Evolutionary conservation across 2,113 vertebrate species (phyloP), one percentile per base, ranked within the genome.

Genomic region (Australoheros scitulus): DNA sequence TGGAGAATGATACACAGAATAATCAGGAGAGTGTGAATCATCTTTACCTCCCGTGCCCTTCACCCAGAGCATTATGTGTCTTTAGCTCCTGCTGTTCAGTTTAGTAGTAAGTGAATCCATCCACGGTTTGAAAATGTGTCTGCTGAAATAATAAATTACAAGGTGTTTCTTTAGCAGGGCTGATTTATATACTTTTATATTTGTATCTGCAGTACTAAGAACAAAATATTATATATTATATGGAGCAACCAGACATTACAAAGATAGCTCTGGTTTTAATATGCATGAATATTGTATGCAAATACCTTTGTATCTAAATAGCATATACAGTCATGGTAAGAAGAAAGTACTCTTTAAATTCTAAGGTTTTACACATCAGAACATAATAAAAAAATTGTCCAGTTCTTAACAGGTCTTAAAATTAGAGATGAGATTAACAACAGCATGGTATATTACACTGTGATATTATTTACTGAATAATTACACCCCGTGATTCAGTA

Each of bases 61-160:
- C 76, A 63, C 80, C 76, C 76, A 15, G 82, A 64, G 47, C 6
- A 41, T 80, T 64, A 85, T 56, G 65, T 43, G 38, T 78, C 80
- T 82, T 61, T 59, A 56, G 20, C 86, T 74, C 84, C 75, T 75
- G 84, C 86, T 91, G 86, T 83, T 88, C 59, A 3, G 55, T 80
- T 83, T 41, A 36, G 68, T 58, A 61, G 72, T 74, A 59, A 79
- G 65, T 34, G 77, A 85, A 77, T 79, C 60, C 61, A 47, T 84
- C 77, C 64, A 22, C n/a, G 7, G 43, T 76, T 80, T 85, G 52
- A 72, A 79, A 85, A 76, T 52, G 64, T 78, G 61, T 75, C 68
- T 36, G 34, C 41, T 20, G 64, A 65, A 64, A 81, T 68, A 77
- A 79, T 60, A 75, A 82, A 64, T 32, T 34, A 43, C 65, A 82